Evolutionary conservation across 2,113 vertebrate species (phyloP).

Genomic region (Ailuropoda melanoleuca): DNA sequence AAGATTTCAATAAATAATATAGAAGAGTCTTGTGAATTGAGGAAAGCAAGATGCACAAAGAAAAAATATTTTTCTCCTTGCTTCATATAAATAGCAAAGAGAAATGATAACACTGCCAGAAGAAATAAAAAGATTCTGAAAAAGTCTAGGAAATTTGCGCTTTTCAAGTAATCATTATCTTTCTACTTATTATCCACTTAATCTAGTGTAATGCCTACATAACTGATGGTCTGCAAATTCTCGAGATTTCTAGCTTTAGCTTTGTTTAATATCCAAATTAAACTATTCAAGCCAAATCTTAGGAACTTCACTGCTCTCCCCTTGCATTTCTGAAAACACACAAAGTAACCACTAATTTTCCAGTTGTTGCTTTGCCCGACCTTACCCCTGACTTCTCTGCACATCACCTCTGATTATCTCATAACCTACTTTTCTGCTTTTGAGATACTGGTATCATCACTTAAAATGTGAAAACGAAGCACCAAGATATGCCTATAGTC

Average conservation of each 20-base stretch:
- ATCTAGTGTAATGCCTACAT: neutral
- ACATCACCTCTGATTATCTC: neutral
- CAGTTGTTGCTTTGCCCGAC: rapidly evolving
- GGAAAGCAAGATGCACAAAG: neutral
- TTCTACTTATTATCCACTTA: neutral
- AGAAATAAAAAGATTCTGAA: neutral
- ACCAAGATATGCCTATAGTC: neutral
- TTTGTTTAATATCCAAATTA: neutral
- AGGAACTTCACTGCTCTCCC: neutral
- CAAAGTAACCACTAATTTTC: neutral
- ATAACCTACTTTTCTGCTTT: neutral
- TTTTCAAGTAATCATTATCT: neutral
- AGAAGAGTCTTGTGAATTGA: neutral
- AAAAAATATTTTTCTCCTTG: neutral
- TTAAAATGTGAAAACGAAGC: neutral
- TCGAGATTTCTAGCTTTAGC: neutral
- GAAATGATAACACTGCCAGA: neutral
- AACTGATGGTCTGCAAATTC: neutral
- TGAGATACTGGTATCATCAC: neutral
- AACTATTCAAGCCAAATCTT: neutral
- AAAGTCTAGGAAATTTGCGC: neutral
- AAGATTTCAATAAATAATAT: neutral
- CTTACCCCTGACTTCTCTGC: neutral
- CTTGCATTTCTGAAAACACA: neutral
- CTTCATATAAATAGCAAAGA: neutral